A percentile compares a stretch with the other conserved stretches of the same genome.
Conservation (phyloP, 2,113 vertebrate species). For the Apaloderma vittatum region DNA sequence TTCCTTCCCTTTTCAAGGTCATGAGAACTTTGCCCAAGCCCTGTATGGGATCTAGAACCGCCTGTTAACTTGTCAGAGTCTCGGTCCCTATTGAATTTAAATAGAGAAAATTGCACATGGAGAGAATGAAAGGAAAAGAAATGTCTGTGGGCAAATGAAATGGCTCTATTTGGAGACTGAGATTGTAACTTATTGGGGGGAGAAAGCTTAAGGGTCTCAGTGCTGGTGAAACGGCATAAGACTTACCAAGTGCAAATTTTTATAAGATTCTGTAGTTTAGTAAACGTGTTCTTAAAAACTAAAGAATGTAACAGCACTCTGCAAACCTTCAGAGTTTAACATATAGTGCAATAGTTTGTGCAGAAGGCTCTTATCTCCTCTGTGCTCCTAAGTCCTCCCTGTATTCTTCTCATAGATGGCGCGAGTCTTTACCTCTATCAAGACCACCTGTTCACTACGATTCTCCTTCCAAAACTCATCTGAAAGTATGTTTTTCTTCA, state of each 20-base stretch:
- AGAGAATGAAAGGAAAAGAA: background rate
- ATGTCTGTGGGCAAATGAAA: background rate
- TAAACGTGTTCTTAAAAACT: background rate
- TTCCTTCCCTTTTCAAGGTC: background rate
- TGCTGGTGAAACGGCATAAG: background rate
- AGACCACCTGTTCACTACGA: background rate
- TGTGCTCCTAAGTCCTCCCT: background rate
- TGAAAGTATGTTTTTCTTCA: background rate
- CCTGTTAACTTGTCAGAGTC: background rate
- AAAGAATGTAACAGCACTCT: background rate
- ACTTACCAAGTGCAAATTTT: background rate
- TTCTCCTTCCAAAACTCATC: background rate
- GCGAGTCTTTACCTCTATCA: fast-evolving
- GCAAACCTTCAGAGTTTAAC: background rate
- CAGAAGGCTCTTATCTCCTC: background rate
- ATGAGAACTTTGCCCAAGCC: background rate
- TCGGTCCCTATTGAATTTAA: background rate
- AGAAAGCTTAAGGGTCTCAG: background rate
- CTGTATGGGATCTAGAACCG: background rate
- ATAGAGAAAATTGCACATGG: background rate
- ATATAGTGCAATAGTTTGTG: background rate
- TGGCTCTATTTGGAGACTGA: background rate
- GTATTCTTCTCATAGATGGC: background rate
- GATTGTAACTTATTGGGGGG: background rate
- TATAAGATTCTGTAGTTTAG: background rate